A percentile compares a stretch with the other conserved stretches of the same genome.
Evolutionary conservation across 1,140 invertebrate species (phyloP).

Genomic region (Drosophila biarmipes): DNA sequence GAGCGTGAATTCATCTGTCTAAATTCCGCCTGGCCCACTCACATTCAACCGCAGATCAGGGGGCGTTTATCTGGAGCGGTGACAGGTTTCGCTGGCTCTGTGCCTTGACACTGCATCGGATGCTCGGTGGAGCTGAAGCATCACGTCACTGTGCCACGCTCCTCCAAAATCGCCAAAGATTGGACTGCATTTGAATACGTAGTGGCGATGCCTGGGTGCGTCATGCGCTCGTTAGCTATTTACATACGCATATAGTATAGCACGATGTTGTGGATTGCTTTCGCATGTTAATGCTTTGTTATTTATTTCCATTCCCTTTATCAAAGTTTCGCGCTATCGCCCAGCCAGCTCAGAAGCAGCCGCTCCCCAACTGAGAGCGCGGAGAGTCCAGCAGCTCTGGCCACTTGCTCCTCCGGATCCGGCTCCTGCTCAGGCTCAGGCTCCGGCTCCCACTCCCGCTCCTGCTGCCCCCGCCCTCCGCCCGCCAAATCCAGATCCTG

Average conservation of each 20-base stretch:
- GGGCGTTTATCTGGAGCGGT: slow-evolving; percentile 55
- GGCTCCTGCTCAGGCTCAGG: slow-evolving; percentile 2
- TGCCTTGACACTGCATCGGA: slow-evolving; percentile 41
- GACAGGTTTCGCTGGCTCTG: slow-evolving; percentile 30
- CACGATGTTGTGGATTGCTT: slow-evolving; percentile 21
- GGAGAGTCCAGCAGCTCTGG: slow-evolving; percentile 17
- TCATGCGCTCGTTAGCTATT: background rate
- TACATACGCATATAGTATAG: slow-evolving; percentile 3
- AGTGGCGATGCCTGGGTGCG: slow-evolving; percentile 14
- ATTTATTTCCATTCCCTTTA: slow-evolving; percentile 38
- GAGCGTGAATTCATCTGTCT: slow-evolving; percentile 1
- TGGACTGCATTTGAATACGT: slow-evolving; percentile 42
- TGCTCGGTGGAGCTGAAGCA: slow-evolving; percentile 52
- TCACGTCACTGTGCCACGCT: slow-evolving; percentile 71
- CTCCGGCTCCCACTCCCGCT: background rate
- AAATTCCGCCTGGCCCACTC: background rate
- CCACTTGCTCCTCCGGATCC: slow-evolving; percentile 16
- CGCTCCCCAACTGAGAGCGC: slow-evolving; percentile 56
- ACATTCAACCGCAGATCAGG: slow-evolving; percentile 11
- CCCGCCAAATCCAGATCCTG: slow-evolving; percentile 1
- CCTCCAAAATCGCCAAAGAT: slow-evolving; percentile 13
- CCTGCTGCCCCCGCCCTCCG: background rate
- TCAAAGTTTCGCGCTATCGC: slow-evolving; percentile 73
- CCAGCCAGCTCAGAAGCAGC: slow-evolving; percentile 51
- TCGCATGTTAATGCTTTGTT: slow-evolving; percentile 66